These are phyloP conservation scores for Eupeodes luniger DNA, from an alignment of 2,888 invertebrate genomes.

Conservation along the genomic window DNA sequence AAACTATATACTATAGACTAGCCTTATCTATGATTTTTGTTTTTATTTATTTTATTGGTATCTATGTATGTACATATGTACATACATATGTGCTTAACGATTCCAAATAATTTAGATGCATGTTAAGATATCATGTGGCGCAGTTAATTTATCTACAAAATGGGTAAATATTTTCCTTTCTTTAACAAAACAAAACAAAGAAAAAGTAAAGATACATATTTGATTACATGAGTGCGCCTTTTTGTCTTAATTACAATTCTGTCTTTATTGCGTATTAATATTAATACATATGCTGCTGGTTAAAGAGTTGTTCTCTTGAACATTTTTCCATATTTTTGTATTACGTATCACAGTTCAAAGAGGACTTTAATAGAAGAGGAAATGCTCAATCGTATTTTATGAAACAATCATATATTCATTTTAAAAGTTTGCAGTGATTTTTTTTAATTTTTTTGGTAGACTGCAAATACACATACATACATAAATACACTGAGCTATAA, in stretches of 20 bases:
- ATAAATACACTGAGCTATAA: too few relatives aligned
- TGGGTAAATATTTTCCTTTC: constrained; percentile 10
- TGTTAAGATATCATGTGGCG: neutral
- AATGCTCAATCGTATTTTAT: too few relatives aligned
- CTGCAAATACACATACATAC: too few relatives aligned
- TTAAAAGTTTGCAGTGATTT: too few relatives aligned
- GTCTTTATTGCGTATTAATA: neutral
- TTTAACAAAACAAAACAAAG: neutral
- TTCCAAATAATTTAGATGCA: neutral
- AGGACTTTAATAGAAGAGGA: too few relatives aligned
- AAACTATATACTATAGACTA: too few relatives aligned
- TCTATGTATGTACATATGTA: neutral
- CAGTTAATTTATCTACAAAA: constrained; percentile 17
- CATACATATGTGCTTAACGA: neutral
- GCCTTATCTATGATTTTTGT: too few relatives aligned
- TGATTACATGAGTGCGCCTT: neutral
- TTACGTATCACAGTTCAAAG: too few relatives aligned
- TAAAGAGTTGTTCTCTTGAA: neutral
- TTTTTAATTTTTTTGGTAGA: too few relatives aligned
- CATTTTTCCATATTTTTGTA: too few relatives aligned
- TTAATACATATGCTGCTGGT: neutral
- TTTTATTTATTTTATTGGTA: too few relatives aligned
- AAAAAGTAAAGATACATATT: neutral
- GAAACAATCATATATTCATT: too few relatives aligned
- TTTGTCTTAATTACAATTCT: neutral